A percentile compares a stretch with the other conserved stretches of the same genome.
These are phyloP conservation scores for Saguinus midas DNA, from an alignment of 2,113 vertebrate genomes.

Conservation along the genomic window DNA sequence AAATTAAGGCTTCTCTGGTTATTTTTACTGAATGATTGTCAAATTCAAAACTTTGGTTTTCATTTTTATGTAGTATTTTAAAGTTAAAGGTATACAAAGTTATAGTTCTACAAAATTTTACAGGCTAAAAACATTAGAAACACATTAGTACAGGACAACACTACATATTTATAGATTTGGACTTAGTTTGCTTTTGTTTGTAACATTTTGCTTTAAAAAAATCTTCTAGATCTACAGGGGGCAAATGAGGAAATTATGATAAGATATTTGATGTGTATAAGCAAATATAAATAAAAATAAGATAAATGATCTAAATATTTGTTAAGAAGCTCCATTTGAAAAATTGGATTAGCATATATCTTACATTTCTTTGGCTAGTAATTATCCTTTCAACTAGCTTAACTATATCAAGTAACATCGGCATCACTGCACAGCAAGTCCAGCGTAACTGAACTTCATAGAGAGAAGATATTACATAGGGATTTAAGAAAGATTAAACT, in stretches of 20 bases:
- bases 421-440: constrained; percentile 41
- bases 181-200: neutral
- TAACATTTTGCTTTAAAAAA: neutral
- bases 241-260: constrained; percentile 52
- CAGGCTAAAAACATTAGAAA: neutral
- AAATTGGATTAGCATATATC: constrained; percentile 70
- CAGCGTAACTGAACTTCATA: constrained; percentile 75
- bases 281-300: constrained; percentile 66
- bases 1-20: neutral
- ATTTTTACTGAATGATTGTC: neutral
- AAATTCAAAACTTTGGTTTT: neutral
- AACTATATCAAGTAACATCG: constrained; percentile 52
- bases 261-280: constrained; percentile 30
- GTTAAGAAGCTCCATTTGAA: constrained; percentile 44
- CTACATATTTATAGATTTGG: neutral
- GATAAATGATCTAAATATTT: constrained; percentile 52
- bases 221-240: neutral
- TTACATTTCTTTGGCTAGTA: constrained; percentile 69
- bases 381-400: constrained; percentile 64
- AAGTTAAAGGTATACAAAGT: neutral
- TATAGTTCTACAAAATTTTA: neutral
- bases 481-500: constrained; percentile 81
- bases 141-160: neutral
- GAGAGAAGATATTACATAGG: constrained; percentile 72
- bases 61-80: neutral